These are phyloP conservation scores for Oscheius onirici DNA, from an alignment of 2,888 invertebrate species.

Conservation along the genomic window DNA sequence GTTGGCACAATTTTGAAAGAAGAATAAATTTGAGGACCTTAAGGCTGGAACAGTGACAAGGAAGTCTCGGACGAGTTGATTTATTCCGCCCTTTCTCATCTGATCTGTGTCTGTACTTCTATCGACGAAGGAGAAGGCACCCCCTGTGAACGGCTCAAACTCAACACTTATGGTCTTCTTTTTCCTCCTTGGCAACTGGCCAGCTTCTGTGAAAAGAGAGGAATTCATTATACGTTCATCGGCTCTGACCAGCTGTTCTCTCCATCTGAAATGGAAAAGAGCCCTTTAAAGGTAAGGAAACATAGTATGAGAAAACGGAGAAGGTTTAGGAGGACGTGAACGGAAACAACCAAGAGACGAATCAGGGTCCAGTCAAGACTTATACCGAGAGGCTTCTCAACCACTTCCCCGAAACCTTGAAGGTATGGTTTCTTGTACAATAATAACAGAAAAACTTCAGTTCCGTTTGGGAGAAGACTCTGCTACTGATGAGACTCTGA, in stretches of 20 bases:
- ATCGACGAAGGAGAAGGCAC: slow-evolving; percentile 36
- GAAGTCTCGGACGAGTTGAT: slow-evolving; percentile 34
- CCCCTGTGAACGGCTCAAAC: slow-evolving; percentile 45
- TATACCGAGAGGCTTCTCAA: slow-evolving; percentile 50
- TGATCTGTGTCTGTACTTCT: slow-evolving; percentile 36
- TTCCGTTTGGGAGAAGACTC: background rate
- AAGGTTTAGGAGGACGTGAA: slow-evolving; percentile 42
- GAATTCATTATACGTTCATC: slow-evolving; percentile 63
- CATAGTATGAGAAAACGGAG: background rate
- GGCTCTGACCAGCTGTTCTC: slow-evolving; percentile 59
- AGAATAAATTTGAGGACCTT: too few species aligned
- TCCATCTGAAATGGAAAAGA: slow-evolving; percentile 29
- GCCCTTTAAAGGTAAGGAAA: background rate
- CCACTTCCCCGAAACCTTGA: slow-evolving; percentile 51
- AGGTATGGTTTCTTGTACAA: slow-evolving; percentile 16
- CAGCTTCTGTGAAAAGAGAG: slow-evolving; percentile 50
- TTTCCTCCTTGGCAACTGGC: slow-evolving; percentile 69
- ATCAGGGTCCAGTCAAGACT: slow-evolving; percentile 57
- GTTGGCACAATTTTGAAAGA: too few species aligned
- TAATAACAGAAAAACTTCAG: background rate
- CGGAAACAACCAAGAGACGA: slow-evolving; percentile 51
- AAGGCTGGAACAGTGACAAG: slow-evolving; percentile 26
- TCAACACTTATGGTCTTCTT: slow-evolving; percentile 62
- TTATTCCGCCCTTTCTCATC: slow-evolving; percentile 36
- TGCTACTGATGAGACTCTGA: background rate